Percentiles rank a stretch among this genome's conserved stretches.
Conservation (phyloP, 2,888 invertebrate genomes). For the Hylaea fasciaria region DNA sequence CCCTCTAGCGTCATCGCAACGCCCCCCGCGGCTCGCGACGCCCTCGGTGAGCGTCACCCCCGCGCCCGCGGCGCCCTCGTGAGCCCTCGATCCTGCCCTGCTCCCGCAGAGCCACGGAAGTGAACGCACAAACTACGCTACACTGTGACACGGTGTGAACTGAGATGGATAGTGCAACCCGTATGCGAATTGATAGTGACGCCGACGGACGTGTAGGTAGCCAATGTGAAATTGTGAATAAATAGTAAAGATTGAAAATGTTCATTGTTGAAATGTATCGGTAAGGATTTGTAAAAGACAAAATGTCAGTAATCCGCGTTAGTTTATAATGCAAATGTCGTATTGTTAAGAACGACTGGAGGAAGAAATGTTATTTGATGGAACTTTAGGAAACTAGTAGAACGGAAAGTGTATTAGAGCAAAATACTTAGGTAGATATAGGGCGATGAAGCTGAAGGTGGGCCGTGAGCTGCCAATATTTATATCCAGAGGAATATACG, state of each 20-base stretch:
- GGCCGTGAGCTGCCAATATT: constrained; percentile 30
- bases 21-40: constrained; percentile 40
- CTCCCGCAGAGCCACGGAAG: constrained; percentile 38
- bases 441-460: constrained; percentile 14
- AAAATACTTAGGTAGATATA: constrained; percentile 9
- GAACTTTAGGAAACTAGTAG: constrained; percentile 15
- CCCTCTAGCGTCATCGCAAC: constrained; percentile 44
- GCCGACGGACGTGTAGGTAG: constrained; percentile 70
- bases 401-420: constrained; percentile 14
- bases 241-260: constrained; percentile 70
- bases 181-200: constrained; percentile 61
- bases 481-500: constrained; percentile 26
- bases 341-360: constrained; percentile 54
- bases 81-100: constrained; percentile 45
- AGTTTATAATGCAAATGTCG: constrained; percentile 52
- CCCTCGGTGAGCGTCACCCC: constrained; percentile 30
- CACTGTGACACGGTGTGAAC: constrained; percentile 59
- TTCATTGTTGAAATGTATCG: constrained; percentile 77
- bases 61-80: constrained; percentile 52
- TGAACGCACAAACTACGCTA: constrained; percentile 51
- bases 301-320: constrained; percentile 63
- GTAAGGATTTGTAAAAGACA: constrained; percentile 70
- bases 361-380: constrained; percentile 63
- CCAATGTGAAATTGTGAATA: constrained; percentile 77
- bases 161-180: constrained; percentile 54